Evolutionary conservation across 64 coral and sea anemone genomes (phyloP), one percentile per base, ranked within the genome.

Genomic region (Dendronephthya gigantea): DNA sequence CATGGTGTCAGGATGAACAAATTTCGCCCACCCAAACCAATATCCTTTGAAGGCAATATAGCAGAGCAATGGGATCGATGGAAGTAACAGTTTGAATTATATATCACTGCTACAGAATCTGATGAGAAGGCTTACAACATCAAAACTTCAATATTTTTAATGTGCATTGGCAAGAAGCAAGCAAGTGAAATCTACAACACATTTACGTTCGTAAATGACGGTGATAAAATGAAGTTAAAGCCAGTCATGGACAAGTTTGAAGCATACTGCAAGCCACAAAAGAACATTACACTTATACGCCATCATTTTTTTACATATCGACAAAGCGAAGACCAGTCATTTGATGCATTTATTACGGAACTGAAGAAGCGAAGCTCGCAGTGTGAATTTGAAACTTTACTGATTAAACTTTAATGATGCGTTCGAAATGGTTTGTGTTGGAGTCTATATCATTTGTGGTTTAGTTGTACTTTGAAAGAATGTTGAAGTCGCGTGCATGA

Each of bases 211-310:
- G 22, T 25, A 3, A 86, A 40, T 68, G 34, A 86, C 22, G 29
- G 29, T 34, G 83, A 85, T 39, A 40, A 86, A 70, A 66, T 68
- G 35, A 68, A 70, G 56, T 10, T 86, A 86, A 86, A 86, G 58
- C 59, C 32, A 39, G 85, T 45, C 11, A 45, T 45, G 41, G 41
- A 45, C 4, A 45, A 45, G 41, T 45, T 45, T 45, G 41, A 45
- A 45, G 41, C 41, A 45, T 45, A 45, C 41, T 11, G 41, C 11
- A 66, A n/a, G n/a, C n/a, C n/a, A n/a, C n/a, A n/a, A n/a, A n/a
- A n/a, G n/a, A n/a, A n/a, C n/a, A n/a, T n/a, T n/a, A n/a, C n/a
- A n/a, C n/a, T n/a, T n/a, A n/a, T n/a, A n/a, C n/a, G n/a, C n/a
- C n/a, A n/a, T n/a, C n/a, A n/a, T n/a, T n/a, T n/a, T n/a, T n/a